Base-by-base conservation (phyloP, 30 jellyfish, hydroid and myxozoan genomes). In the Hydractinia echinata region DNA sequence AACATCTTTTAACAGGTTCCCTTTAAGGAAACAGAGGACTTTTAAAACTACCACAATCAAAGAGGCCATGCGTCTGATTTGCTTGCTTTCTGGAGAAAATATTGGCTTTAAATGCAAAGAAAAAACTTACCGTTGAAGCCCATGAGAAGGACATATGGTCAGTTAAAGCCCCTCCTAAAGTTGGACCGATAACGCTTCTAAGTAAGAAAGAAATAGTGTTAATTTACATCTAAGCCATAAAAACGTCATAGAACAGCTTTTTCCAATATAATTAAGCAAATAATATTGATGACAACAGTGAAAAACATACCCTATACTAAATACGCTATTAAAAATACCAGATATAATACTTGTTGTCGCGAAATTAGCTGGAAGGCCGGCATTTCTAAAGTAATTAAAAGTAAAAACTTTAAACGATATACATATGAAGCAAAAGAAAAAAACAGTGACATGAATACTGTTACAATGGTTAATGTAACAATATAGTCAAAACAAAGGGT, bases 181-280 rank as follows among this genome's bases (percentile, higher is more conserved):
- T 85, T 4, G 97, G 95, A 6, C 97, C 97, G 44, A 89, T 89
- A 48, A 90, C 90, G 30, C 92, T 88, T 19, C 97, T 90, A 74
- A 6, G 2, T 7, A 64, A 51, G n/a, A 64, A 51, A 64, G 0
- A 64, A n/a, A 64, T n/a, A 58, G 19, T 11, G 19, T 58, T 11
- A 11, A 58, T 58, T 58, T 58, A 58, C 69, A 58, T 11, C 18
- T 11, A 13, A 58, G 19, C 69, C 69, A 13, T 58, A 11, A 16
- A 58, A 11, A 11, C 19, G 15, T 16, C 15, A 11, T 11, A 58
- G 19, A 58, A 58, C 3, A 58, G 19, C 19, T 15, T 68, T n/a
- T 11, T 10, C 53, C 13, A 11, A 11, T 68, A 16, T 11, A 20
- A 3, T 11, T 10, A 10, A 68, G 4, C 13, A 54, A 48, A 14